Evolutionary conservation across 2,888 invertebrate genomes (phyloP).

Genomic region (Tridacna gigas): DNA sequence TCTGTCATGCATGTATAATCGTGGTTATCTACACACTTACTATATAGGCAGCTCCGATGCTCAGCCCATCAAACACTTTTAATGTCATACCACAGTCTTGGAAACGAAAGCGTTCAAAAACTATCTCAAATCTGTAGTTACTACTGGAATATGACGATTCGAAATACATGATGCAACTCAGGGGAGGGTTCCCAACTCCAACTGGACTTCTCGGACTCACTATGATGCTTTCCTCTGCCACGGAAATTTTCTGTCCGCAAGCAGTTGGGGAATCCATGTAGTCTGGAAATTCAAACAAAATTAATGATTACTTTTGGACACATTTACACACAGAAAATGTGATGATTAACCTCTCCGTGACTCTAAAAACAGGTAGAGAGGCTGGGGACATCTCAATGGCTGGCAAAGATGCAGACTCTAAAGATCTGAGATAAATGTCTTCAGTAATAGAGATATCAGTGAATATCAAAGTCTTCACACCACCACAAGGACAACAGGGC

Average conservation of each 20-base stretch:
- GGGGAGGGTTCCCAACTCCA: slow-evolving; percentile 69
- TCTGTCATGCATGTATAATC: too few relatives aligned
- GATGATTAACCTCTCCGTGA: too few relatives aligned
- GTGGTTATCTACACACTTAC: slow-evolving; percentile 61
- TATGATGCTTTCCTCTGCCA: slow-evolving; percentile 69
- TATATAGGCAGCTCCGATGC: slow-evolving; percentile 65
- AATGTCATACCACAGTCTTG: slow-evolving; percentile 73
- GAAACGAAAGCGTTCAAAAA: slow-evolving; percentile 69
- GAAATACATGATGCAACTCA: slow-evolving; percentile 69
- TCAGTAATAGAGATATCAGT: too few relatives aligned
- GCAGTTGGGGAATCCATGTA: slow-evolving; percentile 56
- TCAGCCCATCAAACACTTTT: slow-evolving; percentile 70
- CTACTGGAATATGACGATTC: slow-evolving; percentile 72
- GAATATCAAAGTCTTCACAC: too few relatives aligned
- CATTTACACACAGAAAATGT: too few relatives aligned
- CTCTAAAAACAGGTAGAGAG: too few relatives aligned
- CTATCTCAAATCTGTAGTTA: slow-evolving; percentile 74
- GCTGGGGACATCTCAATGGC: too few relatives aligned
- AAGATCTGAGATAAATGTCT: too few relatives aligned
- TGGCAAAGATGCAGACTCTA: too few relatives aligned
- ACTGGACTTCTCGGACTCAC: slow-evolving; percentile 69
- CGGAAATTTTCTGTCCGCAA: slow-evolving; percentile 70
- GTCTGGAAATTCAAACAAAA: slow-evolving; percentile 28
- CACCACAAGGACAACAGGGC: too few relatives aligned
- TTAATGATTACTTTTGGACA: too few relatives aligned